Base-by-base conservation (phyloP, 2,888 invertebrate genomes). In the Pharmacophagus antenor region DNA sequence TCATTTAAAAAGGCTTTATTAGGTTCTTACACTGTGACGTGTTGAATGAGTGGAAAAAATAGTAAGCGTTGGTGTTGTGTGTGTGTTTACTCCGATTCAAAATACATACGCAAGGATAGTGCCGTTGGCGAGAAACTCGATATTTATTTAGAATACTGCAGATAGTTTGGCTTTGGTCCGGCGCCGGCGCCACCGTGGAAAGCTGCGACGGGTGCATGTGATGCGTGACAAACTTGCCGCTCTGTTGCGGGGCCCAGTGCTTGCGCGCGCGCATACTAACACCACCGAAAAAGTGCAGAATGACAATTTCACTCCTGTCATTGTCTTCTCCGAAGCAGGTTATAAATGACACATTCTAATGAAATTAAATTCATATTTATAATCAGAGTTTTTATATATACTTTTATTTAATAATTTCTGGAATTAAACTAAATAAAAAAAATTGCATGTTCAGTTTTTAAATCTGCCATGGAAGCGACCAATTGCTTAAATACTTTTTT, bases 171-270 rank as follows among this genome's bases (percentile, higher is more conserved):
- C 65, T 62, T 71, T 62, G 51, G 49, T 67, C 63, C 70, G 73
- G 71, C 70, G 80, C 77, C 78, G 80, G 80, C 84, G 82, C 80
- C 79, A 77, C 70, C 67, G 67, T 67, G 68, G 63, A 67, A 61
- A 62, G 66, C 66, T 68, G 70, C 63, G 64, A 65, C 61, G 75
- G 64, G 67, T 77, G 81, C 77, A 82, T 82, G 82, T 81, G 82
- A 89, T 90, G 90, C 90, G 86, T 65, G 88, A 88, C 66, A 87
- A 85, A 81, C 79, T 88, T 66, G 74, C 86, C 69, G 79, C 82
- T 66, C 74, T 88, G 67, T 72, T 89, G 71, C 85, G 84, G 59
- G 80, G 76, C 75, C 74, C 86, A 21, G 82, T 80, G 74, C 77
- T 77, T 67, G 76, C 84, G 65, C 75, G 80, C 51, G 72, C 78